A percentile compares a stretch with the other conserved stretches of the same genome.
Conservation (phyloP, 2,888 invertebrate species). For the Heterodera filipjevi region DNA sequence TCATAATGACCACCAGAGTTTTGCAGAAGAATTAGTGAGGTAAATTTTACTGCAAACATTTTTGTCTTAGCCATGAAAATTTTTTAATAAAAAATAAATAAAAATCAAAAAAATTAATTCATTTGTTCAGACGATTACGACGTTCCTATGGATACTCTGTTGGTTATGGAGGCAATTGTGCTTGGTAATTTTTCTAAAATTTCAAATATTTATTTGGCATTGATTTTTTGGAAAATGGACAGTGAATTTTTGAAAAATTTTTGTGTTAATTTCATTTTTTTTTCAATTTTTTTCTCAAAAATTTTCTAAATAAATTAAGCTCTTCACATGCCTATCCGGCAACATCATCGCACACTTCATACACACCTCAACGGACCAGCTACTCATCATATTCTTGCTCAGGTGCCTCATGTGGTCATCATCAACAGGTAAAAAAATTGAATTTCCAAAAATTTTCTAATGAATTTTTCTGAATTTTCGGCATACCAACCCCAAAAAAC, state of each 20-base stretch:
- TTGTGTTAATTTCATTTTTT: background rate
- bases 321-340: background rate
- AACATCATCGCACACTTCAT: background rate
- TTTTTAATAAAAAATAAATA: background rate
- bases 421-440: background rate
- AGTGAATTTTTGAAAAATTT: background rate
- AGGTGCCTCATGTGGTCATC: background rate
- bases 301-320: background rate
- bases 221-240: background rate
- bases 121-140: background rate
- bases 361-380: background rate
- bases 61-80: background rate
- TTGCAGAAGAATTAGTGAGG: conserved; percentile 1
- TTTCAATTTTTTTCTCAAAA: too few species aligned
- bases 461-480: background rate
- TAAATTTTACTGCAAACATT: background rate
- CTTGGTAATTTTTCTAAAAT: background rate
- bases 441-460: too few species aligned
- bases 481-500: background rate
- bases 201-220: background rate
- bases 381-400: background rate
- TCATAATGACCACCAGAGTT: background rate
- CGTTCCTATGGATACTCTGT: background rate
- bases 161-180: conserved; percentile 12
- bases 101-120: too few species aligned